Evolutionary conservation across 2,113 vertebrate species (phyloP).

Genomic region (Petroica traversi): DNA sequence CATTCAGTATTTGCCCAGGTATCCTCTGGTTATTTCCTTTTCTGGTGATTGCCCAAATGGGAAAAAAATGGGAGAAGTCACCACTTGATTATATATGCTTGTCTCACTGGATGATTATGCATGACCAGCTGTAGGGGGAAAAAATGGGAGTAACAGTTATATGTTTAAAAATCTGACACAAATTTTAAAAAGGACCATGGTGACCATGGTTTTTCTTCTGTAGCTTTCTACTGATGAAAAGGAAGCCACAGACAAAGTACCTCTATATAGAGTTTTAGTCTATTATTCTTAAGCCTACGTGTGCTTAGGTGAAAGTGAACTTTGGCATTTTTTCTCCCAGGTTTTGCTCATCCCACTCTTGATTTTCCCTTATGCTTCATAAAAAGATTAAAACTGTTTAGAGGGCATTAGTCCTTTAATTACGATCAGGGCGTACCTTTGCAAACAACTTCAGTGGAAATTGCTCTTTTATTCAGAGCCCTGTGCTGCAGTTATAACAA

Average conservation of each 20-base stretch:
- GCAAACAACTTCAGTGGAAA: constrained; percentile 20
- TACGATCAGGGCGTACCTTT: not conserved
- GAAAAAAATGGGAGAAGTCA: not conserved
- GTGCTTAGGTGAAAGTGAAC: constrained; percentile 1
- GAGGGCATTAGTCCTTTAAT: constrained; percentile 35
- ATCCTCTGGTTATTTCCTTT: not conserved
- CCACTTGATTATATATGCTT: not conserved
- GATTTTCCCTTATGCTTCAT: not conserved
- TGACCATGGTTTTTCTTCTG: not conserved
- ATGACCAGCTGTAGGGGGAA: not conserved
- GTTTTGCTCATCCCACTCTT: not conserved
- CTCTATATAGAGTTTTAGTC: not conserved
- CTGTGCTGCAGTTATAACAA: not conserved
- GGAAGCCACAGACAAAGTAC: not conserved
- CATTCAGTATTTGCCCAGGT: not conserved
- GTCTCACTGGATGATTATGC: not conserved
- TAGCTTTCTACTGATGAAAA: not conserved
- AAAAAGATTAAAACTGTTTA: constrained; percentile 7
- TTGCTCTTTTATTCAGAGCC: not conserved
- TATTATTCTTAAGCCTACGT: not conserved
- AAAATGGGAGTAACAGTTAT: not conserved
- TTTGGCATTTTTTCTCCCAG: not conserved
- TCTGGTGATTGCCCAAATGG: not conserved
- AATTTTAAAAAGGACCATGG: not conserved
- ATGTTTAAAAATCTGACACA: not conserved